phyloP scores from a whole-genome alignment of 2,113 vertebrate genomes.

The Hemiscyllium ocellatum region DNA sequence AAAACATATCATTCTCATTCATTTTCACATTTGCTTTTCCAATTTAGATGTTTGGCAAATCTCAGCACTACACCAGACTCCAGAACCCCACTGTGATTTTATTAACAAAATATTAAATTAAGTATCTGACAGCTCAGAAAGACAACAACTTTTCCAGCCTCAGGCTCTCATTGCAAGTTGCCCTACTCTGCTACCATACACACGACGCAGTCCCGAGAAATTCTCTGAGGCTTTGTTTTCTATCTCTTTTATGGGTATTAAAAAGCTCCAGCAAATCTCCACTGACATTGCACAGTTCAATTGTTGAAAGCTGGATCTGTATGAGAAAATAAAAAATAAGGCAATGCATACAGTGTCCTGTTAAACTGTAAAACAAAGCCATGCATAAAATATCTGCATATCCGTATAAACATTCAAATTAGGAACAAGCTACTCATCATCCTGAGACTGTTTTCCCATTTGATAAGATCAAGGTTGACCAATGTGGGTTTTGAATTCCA shows the following conservation, averaged over 20 bases:
- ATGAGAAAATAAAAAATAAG: neutral
- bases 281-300: neutral
- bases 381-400: neutral
- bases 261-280: neutral
- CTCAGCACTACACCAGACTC: neutral
- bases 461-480: too few relatives aligned
- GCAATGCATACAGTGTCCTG: neutral
- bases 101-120: constrained; percentile 13
- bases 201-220: neutral
- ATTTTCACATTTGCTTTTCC: neutral
- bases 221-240: neutral
- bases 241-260: neutral
- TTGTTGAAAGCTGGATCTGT: too few relatives aligned
- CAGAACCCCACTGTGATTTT: neutral
- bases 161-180: neutral
- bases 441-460: too few relatives aligned
- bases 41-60: neutral
- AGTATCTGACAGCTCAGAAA: constrained; percentile 3
- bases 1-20: neutral
- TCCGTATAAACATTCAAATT: too few relatives aligned
- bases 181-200: neutral
- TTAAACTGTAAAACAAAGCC: neutral
- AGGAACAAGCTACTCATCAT: too few relatives aligned
- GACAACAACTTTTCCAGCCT: neutral
- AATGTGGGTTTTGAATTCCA: too few relatives aligned